Conservation (phyloP, 2,888 invertebrate species). For the Oxycera nigricornis region DNA sequence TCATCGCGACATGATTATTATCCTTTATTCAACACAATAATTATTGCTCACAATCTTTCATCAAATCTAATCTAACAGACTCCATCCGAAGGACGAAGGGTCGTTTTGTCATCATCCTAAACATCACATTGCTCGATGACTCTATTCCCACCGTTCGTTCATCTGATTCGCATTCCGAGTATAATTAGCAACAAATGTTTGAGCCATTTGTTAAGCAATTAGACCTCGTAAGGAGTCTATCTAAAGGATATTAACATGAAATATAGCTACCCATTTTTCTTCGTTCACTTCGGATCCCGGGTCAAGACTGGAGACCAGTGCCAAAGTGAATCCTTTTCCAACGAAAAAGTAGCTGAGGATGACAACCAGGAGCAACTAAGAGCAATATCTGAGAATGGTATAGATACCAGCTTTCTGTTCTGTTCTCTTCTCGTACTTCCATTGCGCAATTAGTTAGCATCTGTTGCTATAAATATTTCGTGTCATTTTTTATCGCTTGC, state of each 20-base stretch:
- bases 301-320: background rate
- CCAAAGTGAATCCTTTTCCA: no score
- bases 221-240: slow-evolving; percentile 27
- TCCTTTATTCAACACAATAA: slow-evolving; percentile 22
- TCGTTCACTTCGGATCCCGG: slow-evolving; percentile 1
- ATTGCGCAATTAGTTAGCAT: no score
- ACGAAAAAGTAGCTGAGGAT: no score
- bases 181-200: slow-evolving; percentile 38
- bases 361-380: no score
- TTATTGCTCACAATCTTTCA: slow-evolving; percentile 14
- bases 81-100: background rate
- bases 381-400: no score
- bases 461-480: no score
- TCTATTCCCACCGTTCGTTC: no score
- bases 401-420: no score
- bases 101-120: no score
- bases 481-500: no score
- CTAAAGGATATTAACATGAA: slow-evolving; percentile 38
- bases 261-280: slow-evolving; percentile 27
- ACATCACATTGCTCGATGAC: no score
- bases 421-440: no score
- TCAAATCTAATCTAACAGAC: background rate
- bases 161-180: slow-evolving; percentile 5
- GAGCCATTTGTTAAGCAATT: slow-evolving; percentile 34
- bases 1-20: slow-evolving; percentile 17